phyloP scores from a whole-genome alignment of 2,113 vertebrate genomes.

The Gila orcuttii region DNA sequence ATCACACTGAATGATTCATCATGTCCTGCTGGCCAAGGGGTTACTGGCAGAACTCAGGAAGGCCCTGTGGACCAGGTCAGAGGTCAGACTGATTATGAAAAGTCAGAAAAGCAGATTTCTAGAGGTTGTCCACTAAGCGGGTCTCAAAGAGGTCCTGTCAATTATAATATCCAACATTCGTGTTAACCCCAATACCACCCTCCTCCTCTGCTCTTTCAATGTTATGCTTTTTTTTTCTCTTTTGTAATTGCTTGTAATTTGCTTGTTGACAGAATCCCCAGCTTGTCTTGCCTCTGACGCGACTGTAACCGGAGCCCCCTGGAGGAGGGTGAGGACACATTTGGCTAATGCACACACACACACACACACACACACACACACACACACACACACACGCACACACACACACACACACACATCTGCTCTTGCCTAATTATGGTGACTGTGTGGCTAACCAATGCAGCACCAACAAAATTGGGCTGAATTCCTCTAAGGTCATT shows the following conservation, averaged over 20 bases:
- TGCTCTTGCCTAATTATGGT: too few relatives aligned
- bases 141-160: not conserved
- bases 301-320: slow-evolving; percentile 73
- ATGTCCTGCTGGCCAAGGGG: slow-evolving; percentile 63
- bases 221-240: slow-evolving; percentile 76
- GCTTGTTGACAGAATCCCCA: slow-evolving; percentile 74
- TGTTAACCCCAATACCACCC: slow-evolving; percentile 55
- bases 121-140: slow-evolving; percentile 53
- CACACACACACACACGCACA: slow-evolving; percentile 14
- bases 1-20: slow-evolving; percentile 72
- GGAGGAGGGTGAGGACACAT: slow-evolving; percentile 58
- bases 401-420: slow-evolving; percentile 11
- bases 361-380: not conserved
- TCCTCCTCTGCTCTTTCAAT: slow-evolving; percentile 70
- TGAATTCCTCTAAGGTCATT: not conserved
- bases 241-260: slow-evolving; percentile 77
- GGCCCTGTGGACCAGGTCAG: slow-evolving; percentile 61
- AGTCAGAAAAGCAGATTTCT: slow-evolving; percentile 35
- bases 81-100: slow-evolving; percentile 70
- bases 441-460: slow-evolving; percentile 18
- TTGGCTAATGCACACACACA: slow-evolving; percentile 46
- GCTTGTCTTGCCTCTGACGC: slow-evolving; percentile 73
- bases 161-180: slow-evolving; percentile 45
- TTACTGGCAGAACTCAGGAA: slow-evolving; percentile 38
- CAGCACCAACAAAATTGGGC: not conserved